These are phyloP conservation scores for Saguinus imperator DNA, from an alignment of 2,113 vertebrate species.

Conservation along the genomic window DNA sequence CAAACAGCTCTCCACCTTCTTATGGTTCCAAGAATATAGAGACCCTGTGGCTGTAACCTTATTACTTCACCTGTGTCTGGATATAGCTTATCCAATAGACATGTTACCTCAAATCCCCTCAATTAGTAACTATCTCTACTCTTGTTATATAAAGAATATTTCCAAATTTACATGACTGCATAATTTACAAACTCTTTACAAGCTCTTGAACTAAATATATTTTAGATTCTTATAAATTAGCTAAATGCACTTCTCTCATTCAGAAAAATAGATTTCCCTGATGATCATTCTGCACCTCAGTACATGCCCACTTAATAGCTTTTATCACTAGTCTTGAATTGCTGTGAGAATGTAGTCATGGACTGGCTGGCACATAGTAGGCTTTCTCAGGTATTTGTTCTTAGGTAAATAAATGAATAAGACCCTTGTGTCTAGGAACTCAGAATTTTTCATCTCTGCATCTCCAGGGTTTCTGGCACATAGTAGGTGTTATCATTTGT, in stretches of 20 bases:
- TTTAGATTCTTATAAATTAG: constrained; percentile 59
- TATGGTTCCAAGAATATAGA: neutral
- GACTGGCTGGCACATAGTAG: neutral
- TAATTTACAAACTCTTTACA: constrained; percentile 67
- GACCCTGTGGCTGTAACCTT: neutral
- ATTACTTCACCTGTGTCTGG: neutral
- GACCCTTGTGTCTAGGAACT: neutral
- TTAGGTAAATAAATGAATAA: neutral
- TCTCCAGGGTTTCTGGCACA: neutral
- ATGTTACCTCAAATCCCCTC: constrained; percentile 38
- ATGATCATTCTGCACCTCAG: neutral
- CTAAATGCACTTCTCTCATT: constrained; percentile 46
- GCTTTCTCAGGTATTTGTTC: neutral
- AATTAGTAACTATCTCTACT: constrained; percentile 49
- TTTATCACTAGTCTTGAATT: neutral
- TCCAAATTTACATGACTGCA: constrained; percentile 49
- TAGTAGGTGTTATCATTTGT: neutral
- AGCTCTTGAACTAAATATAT: constrained; percentile 63
- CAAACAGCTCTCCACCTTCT: neutral
- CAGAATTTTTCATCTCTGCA: neutral
- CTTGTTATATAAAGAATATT: constrained; percentile 60
- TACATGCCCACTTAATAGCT: neutral
- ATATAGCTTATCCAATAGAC: constrained; percentile 49
- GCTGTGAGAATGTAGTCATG: neutral
- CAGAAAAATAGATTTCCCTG: constrained; percentile 39